These are phyloP conservation scores for Mustelus asterias DNA, from an alignment of 2,113 vertebrate species.

Conservation along the genomic window DNA sequence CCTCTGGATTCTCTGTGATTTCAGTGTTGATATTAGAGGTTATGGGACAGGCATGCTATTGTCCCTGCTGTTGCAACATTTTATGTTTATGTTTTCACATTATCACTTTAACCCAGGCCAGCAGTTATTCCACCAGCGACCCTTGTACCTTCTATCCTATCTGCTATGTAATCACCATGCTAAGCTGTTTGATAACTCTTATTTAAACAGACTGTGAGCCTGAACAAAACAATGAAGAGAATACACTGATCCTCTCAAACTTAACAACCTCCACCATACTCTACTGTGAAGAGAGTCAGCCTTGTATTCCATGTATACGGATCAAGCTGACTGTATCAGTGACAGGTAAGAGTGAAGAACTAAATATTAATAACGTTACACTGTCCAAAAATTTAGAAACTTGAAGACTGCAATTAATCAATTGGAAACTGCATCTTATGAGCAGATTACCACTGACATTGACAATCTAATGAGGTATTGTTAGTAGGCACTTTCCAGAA, in stretches of 20 bases:
- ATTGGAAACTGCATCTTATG: background rate
- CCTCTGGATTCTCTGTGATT: background rate
- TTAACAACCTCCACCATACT: constrained; percentile 12
- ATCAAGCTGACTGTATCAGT: background rate
- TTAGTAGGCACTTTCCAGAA: too few species aligned
- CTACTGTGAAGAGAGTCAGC: background rate
- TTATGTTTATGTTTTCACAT: background rate
- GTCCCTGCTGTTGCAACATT: background rate
- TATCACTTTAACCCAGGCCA: background rate
- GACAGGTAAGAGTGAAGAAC: background rate
- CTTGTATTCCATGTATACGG: background rate
- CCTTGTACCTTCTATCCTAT: background rate
- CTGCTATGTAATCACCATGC: background rate
- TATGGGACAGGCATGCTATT: background rate
- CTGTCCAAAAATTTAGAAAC: background rate
- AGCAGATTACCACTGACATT: background rate
- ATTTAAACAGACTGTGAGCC: background rate
- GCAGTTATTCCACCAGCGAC: background rate
- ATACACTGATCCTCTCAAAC: background rate
- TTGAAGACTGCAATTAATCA: background rate
- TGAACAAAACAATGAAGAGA: background rate
- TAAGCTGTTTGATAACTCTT: background rate
- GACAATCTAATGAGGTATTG: background rate
- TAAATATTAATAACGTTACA: background rate
- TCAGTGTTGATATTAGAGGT: background rate